These are phyloP conservation scores for Aegithalos caudatus DNA, from an alignment of 2,113 vertebrate genomes.

Conservation along the genomic window DNA sequence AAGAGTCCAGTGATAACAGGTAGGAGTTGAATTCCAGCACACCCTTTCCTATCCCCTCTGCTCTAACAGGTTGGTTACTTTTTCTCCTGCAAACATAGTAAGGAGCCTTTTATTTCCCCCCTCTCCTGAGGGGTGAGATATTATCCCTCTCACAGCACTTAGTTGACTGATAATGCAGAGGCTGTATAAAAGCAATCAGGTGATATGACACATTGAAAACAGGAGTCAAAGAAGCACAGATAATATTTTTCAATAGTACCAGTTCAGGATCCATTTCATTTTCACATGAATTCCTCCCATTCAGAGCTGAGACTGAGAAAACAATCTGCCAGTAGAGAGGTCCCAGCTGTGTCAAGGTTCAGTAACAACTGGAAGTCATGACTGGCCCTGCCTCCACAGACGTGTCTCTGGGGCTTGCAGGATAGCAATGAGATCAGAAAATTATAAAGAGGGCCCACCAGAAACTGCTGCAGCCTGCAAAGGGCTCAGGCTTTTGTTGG, in stretches of 20 bases:
- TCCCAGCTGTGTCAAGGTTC: slow-evolving; percentile 38
- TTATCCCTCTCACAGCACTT: background rate
- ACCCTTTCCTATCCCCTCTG: background rate
- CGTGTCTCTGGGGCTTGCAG: background rate
- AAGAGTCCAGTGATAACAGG: background rate
- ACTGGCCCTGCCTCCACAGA: background rate
- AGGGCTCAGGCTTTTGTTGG: background rate
- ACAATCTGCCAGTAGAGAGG: slow-evolving; percentile 27
- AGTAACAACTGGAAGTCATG: slow-evolving; percentile 42
- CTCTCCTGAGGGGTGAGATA: background rate
- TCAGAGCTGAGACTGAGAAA: slow-evolving; percentile 41
- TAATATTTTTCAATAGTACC: slow-evolving; percentile 5
- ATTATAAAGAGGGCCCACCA: background rate
- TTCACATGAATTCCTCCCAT: slow-evolving; percentile 7
- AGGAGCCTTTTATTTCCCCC: background rate
- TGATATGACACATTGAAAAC: background rate
- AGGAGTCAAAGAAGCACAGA: background rate
- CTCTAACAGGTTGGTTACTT: background rate
- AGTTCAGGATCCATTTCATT: slow-evolving; percentile 33
- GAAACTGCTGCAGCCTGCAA: background rate
- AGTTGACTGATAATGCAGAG: background rate
- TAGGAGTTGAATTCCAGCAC: background rate
- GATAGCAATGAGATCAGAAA: background rate
- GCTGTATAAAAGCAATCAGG: background rate
- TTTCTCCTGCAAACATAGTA: background rate